phyloP scores from a whole-genome alignment of 2,888 invertebrate genomes.

The Brachylomia viminalis region DNA sequence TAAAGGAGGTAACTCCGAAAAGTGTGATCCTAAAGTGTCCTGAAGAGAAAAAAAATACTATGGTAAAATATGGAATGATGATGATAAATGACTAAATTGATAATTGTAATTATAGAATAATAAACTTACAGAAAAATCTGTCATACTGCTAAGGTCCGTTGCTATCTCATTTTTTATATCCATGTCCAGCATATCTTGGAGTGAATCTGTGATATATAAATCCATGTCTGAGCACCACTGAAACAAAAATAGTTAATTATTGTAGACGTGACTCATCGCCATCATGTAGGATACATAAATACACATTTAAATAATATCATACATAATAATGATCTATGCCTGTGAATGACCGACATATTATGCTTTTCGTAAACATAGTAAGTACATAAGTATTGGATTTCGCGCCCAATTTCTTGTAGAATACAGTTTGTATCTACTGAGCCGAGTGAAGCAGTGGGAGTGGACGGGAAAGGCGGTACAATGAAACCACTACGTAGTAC shows the following conservation, averaged over 20 bases:
- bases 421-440: constrained; percentile 59
- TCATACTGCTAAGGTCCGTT: constrained; percentile 93
- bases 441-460: constrained; percentile 71
- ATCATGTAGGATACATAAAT: neutral
- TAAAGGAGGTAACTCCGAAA: constrained; percentile 91
- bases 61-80: constrained; percentile 4
- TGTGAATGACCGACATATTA: constrained; percentile 2
- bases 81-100: neutral
- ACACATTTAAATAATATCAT: neutral
- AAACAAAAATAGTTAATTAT: constrained; percentile 66
- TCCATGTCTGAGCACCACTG: constrained; percentile 91
- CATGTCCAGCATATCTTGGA: constrained; percentile 97
- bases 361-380: constrained; percentile 26
- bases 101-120: constrained; percentile 18
- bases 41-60: constrained; percentile 70
- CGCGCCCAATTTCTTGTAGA: constrained; percentile 76
- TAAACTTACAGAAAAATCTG: constrained; percentile 90
- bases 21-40: constrained; percentile 91
- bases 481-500: constrained; percentile 87
- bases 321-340: neutral
- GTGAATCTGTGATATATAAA: constrained; percentile 92
- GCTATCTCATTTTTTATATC: constrained; percentile 97
- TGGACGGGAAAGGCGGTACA: constrained; percentile 73
- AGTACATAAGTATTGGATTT: constrained; percentile 69
- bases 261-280: neutral